Percentiles rank a stretch among this genome's conserved stretches.
Conservation (phyloP, 2,888 invertebrate genomes). For the Odontocerum albicorne region DNA sequence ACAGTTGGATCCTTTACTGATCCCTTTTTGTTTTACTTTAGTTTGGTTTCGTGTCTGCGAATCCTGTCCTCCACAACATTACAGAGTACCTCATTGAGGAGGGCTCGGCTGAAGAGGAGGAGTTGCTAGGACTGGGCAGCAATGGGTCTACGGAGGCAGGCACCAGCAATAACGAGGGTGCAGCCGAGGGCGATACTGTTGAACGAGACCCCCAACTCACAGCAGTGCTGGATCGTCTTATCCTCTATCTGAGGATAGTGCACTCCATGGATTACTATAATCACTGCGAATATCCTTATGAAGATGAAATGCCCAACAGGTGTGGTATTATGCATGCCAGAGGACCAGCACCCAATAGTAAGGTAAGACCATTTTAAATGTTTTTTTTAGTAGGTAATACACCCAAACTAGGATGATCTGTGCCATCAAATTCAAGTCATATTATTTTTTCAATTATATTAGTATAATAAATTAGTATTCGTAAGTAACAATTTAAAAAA, state of each 20-base stretch:
- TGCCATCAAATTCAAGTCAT: no score
- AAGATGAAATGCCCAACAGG: constrained; percentile 99
- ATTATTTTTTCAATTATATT: constrained; percentile 5
- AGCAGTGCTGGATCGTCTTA: constrained; percentile 75
- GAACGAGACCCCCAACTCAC: constrained; percentile 74
- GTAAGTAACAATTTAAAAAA: no score
- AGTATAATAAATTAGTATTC: neutral
- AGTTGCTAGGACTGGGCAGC: constrained; percentile 72
- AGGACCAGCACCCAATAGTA: constrained; percentile 82
- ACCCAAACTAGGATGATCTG: no score
- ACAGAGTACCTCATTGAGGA: constrained; percentile 98
- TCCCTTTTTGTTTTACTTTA: constrained; percentile 5
- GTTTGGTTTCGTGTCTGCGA: constrained; percentile 77
- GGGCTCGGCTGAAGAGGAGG: constrained; percentile 97
- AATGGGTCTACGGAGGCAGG: constrained; percentile 50
- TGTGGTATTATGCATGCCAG: constrained; percentile 98
- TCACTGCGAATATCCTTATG: constrained; percentile 98
- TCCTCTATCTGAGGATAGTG: constrained; percentile 92
- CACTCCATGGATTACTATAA: constrained; percentile 99
- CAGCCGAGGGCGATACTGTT: constrained; percentile 55
- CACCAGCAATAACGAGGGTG: constrained; percentile 43
- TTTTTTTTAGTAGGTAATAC: neutral
- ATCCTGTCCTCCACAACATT: constrained; percentile 94
- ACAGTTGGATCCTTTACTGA: no score
- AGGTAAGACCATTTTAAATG: no score